Evolutionary conservation across 1,140 invertebrate species (phyloP), one percentile per base, ranked within the genome.

Genomic region (Pentalonia nigronervosa): DNA sequence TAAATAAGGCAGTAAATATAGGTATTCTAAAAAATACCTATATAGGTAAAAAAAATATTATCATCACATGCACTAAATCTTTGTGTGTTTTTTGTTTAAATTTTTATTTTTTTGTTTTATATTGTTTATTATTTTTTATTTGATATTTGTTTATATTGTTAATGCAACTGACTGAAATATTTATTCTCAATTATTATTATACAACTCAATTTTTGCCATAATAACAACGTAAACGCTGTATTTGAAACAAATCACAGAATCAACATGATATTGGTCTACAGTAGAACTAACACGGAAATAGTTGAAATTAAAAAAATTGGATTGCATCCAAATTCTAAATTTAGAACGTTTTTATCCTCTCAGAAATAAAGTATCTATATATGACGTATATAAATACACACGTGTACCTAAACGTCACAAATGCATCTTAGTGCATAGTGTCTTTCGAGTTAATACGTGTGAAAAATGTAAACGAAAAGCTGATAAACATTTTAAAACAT

Each of bases 291-390:
- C 9, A 56, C 50, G 9, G 23, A 89, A 89, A 67, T n/a, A 17
- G 53, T 67, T 9, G 6, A 45, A 67, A 60, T 45, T 53, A 56
- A 25, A 11, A 20, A 67, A 47, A 8, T 90, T 90, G 89, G 53
- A 45, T 45, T 30, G 36, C 53, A 23, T 67, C 41, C 89, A 90
- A 67, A 67, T 90, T 90, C 53, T 90, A 90, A 90, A 90, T 67
- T 67, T 14, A 48, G 89, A 67, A 41, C 9, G 53, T 36, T 53
- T 30, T 56, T 8, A 56, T 36, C 88, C 88, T 34, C 23, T 0
- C 4, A 53, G 1, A 56, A 56, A 89, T 89, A 88, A 45, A 48
- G 30, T 36, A 48, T 88, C 1, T 88, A 48, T 36, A 89, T 67
- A n/a, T n/a, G 9, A 11, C 30, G 11, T 60, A 89, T 48, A 89